A percentile compares a stretch with the other conserved stretches of the same genome.
These are phyloP conservation scores for Ptychodera flava DNA, from an alignment of 35 echinoderm and acorn worm genomes.

Conservation along the genomic window DNA sequence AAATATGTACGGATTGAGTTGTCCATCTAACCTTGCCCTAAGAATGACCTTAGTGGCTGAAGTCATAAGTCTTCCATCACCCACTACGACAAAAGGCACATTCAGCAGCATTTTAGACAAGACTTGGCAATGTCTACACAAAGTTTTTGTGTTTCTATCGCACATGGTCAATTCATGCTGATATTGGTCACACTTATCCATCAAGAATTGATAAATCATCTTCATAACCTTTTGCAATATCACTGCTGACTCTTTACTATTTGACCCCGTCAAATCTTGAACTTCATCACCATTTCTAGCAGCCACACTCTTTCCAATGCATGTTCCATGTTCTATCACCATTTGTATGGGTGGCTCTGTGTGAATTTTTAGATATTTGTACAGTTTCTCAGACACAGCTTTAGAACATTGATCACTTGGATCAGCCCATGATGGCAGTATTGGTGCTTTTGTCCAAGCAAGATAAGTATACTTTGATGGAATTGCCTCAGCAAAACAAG, in stretches of 20 bases:
- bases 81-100: background rate
- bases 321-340: background rate
- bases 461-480: background rate
- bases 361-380: background rate
- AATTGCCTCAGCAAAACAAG: background rate
- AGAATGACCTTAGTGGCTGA: background rate
- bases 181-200: background rate
- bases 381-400: background rate
- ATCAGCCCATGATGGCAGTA: background rate
- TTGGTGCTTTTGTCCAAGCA: background rate
- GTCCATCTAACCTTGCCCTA: background rate
- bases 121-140: background rate
- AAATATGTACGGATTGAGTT: background rate
- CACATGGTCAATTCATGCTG: background rate
- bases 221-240: background rate
- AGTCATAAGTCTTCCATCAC: background rate
- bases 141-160: background rate
- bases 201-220: background rate
- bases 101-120: background rate
- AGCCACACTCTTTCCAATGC: background rate
- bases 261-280: no score
- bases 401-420: background rate
- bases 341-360: background rate
- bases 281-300: background rate
- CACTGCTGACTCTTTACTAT: no score